These are phyloP conservation scores for Caenorhabditis plicata DNA, from an alignment of 2,888 invertebrate species.

Conservation along the genomic window DNA sequence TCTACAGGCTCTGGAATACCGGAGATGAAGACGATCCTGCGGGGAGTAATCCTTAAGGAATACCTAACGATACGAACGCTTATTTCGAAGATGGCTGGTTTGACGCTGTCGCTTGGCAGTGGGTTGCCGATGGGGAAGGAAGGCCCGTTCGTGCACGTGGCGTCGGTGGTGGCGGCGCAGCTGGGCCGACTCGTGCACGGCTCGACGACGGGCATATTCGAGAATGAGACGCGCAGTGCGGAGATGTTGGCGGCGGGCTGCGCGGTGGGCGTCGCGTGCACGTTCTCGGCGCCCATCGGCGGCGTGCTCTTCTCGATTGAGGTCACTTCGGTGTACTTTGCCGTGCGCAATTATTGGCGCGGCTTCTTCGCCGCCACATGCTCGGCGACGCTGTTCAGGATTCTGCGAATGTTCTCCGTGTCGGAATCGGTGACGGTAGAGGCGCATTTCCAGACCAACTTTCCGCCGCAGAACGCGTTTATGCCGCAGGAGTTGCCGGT, in stretches of 20 bases:
- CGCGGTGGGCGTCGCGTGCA: conserved; percentile 89
- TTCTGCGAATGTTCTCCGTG: conserved; percentile 66
- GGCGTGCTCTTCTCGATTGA: conserved; percentile 98
- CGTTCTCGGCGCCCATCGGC: conserved; percentile 94
- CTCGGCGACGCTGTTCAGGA: conserved; percentile 89
- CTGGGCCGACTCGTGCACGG: conserved; percentile 83
- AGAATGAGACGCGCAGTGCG: conserved; percentile 70
- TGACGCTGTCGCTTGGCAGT: conserved; percentile 90
- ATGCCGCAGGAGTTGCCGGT: conserved; percentile 93
- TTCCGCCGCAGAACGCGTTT: conserved; percentile 81
- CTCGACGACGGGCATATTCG: conserved; percentile 46
- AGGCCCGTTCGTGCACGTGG: conserved; percentile 97
- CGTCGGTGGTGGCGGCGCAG: conserved; percentile 89
- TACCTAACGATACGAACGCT: conserved; percentile 92
- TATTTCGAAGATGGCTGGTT: conserved; percentile 88
- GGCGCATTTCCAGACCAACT: conserved; percentile 81
- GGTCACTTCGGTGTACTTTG: conserved; percentile 97
- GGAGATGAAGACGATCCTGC: conserved; percentile 79
- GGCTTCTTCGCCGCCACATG: conserved; percentile 96
- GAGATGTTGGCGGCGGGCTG: conserved; percentile 98
- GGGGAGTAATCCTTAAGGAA: conserved; percentile 94
- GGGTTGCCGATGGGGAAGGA: conserved; percentile 96
- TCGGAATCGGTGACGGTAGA: conserved; percentile 78
- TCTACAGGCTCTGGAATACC: conserved; percentile 45
- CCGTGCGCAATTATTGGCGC: conserved; percentile 92